Evolutionary conservation across 2,888 invertebrate species (phyloP).

Genomic region (Ypsolopha scabrella): DNA sequence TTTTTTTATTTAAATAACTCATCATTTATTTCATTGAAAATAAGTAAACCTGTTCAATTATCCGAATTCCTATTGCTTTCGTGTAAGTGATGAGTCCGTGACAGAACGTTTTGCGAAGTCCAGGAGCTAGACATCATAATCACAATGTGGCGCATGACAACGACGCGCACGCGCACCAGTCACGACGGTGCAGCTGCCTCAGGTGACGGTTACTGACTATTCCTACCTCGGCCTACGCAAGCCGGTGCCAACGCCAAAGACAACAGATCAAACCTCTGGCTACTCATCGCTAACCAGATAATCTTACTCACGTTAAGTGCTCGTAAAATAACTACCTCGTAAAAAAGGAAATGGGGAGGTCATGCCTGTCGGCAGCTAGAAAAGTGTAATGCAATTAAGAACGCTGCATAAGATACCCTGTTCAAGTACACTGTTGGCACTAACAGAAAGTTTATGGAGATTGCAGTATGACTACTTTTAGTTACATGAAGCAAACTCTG

Average conservation of each 20-base stretch:
- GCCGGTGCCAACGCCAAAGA: neutral
- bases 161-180: slow-evolving; percentile 51
- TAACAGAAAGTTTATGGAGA: no score
- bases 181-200: slow-evolving; percentile 39
- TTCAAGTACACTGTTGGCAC: no score
- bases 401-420: no score
- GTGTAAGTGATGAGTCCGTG: neutral
- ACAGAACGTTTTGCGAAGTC: neutral
- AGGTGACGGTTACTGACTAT: slow-evolving; percentile 26
- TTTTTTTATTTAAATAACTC: neutral
- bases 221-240: neutral
- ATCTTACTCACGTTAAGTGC: neutral
- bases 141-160: slow-evolving; percentile 58
- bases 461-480: no score
- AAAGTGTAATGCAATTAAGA: no score
- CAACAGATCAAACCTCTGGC: neutral
- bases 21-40: neutral
- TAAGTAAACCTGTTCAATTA: neutral
- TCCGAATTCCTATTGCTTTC: neutral
- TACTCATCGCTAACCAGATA: neutral
- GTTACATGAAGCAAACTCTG: no score
- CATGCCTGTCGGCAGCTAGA: no score
- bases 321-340: neutral
- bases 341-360: neutral
- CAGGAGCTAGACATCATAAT: slow-evolving; percentile 42